Base-by-base conservation (phyloP, 2,888 invertebrate genomes). In the Aphidoletes aphidimyza region DNA sequence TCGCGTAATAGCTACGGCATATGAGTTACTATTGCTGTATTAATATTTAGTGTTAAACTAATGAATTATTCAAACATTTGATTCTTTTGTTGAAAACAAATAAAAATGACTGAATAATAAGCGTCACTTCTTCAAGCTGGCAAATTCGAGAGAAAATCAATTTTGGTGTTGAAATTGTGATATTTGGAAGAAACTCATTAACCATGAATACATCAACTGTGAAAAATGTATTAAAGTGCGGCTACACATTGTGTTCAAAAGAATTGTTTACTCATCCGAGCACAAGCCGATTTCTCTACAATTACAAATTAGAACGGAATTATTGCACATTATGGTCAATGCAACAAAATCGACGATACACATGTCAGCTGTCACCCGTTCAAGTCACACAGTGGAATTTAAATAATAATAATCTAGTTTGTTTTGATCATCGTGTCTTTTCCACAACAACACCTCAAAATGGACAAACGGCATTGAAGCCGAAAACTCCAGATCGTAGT, bases 51-150 rank as follows among this genome's bases (percentile, higher is more conserved):
- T 54, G 3, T 2, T 22, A 8, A 30, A 14, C n/a, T n/a, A 30
- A 69, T 69, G 69, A 69, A 69, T 69, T 30, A 69, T 69, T 69
- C 14, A 69, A 69, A 11, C 11, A 0, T 14, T 30, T 9, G 34
- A 69, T 30, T 54, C 19, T 8, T 22, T 69, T 14, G 47, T 69
- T 69, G 69, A 8, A 11, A 8, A 30, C 30, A n/a, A n/a, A n/a
- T 69, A 69, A 69, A 69, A 69, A 69, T 69, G 69, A 69, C 34
- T 30, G 2, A 54, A 54, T 54, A 54, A n/a, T n/a, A n/a, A n/a
- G 22, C 6, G 54, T 39, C 39, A n/a, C n/a, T n/a, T n/a, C n/a
- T n/a, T n/a, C 39, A 54, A 54, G 54, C 22, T n/a, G 22, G 3
- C 19, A 47, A 22, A n/a, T 22, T 2, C 54, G 22, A 6, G 22